These are phyloP conservation scores for Acleris cristana DNA, from an alignment of 2,888 invertebrate species.

Conservation along the genomic window DNA sequence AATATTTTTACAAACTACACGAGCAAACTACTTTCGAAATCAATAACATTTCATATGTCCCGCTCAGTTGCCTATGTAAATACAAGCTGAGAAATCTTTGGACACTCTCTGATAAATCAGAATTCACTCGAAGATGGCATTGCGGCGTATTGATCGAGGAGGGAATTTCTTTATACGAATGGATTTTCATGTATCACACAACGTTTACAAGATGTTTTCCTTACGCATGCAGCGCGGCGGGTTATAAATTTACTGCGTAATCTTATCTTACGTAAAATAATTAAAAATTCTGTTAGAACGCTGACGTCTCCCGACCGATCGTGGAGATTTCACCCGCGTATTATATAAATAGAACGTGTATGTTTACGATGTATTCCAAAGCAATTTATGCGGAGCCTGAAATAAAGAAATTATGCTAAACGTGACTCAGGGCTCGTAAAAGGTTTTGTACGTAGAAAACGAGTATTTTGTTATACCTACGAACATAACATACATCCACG, in stretches of 20 bases:
- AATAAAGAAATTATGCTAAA: conserved; percentile 26
- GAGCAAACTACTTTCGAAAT: conserved; percentile 50
- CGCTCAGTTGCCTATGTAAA: conserved; percentile 54
- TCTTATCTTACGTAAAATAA: no score
- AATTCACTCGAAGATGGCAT: conserved; percentile 55
- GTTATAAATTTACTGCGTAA: neutral
- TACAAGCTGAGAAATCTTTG: conserved; percentile 49
- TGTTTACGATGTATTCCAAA: conserved; percentile 6
- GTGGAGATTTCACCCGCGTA: neutral
- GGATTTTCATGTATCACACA: conserved; percentile 11
- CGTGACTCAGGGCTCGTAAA: conserved; percentile 8
- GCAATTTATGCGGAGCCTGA: conserved; percentile 14
- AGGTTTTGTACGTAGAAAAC: neutral
- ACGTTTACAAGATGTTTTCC: conserved; percentile 1
- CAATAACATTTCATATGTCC: conserved; percentile 56
- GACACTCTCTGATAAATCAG: conserved; percentile 60
- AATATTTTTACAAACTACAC: conserved; percentile 35
- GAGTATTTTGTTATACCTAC: conserved; percentile 1
- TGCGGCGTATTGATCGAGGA: conserved; percentile 48
- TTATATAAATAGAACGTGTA: conserved; percentile 7
- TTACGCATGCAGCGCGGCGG: neutral
- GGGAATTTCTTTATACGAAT: conserved; percentile 49
- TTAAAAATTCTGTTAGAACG: no score
- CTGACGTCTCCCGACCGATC: neutral
- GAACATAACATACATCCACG: neutral